A percentile compares a stretch with the other conserved stretches of the same genome.
Conservation (phyloP, 2,888 invertebrate species). For the Himalopsyche kuldschensis region DNA sequence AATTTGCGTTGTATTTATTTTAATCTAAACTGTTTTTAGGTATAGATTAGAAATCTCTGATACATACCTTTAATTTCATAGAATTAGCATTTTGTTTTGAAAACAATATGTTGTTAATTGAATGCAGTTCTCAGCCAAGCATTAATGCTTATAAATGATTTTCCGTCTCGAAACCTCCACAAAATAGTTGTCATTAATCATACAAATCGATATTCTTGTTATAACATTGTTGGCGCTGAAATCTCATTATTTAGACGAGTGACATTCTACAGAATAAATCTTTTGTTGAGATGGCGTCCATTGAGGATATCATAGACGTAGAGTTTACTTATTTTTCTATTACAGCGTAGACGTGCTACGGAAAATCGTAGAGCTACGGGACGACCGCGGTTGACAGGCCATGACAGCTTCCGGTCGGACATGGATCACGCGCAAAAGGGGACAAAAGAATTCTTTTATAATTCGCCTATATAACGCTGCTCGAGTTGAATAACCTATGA, state of each 20-base stretch:
- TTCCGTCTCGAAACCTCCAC: background rate
- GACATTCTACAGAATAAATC: constrained; percentile 7
- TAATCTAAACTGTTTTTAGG: no score
- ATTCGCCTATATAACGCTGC: background rate
- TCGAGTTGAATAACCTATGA: background rate
- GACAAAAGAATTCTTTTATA: background rate
- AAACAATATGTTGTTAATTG: no score
- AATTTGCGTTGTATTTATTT: no score
- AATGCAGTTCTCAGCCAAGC: no score
- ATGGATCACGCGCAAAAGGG: background rate
- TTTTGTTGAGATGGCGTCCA: constrained; percentile 6
- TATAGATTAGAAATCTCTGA: no score
- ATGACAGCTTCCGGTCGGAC: background rate
- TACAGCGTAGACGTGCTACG: constrained; percentile 6
- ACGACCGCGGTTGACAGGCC: constrained; percentile 2
- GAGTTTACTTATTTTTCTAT: constrained; percentile 25
- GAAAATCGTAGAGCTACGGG: background rate
- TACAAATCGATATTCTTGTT: constrained; percentile 12
- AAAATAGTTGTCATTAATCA: constrained; percentile 10
- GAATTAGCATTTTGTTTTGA: no score
- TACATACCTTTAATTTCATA: no score
- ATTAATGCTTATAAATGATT: background rate
- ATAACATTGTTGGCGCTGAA: constrained; percentile 8
- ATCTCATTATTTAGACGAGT: background rate
- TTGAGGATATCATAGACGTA: constrained; percentile 3